These are phyloP conservation scores for Aricia artaxerxes DNA, from an alignment of 2,888 invertebrate species.

Conservation along the genomic window DNA sequence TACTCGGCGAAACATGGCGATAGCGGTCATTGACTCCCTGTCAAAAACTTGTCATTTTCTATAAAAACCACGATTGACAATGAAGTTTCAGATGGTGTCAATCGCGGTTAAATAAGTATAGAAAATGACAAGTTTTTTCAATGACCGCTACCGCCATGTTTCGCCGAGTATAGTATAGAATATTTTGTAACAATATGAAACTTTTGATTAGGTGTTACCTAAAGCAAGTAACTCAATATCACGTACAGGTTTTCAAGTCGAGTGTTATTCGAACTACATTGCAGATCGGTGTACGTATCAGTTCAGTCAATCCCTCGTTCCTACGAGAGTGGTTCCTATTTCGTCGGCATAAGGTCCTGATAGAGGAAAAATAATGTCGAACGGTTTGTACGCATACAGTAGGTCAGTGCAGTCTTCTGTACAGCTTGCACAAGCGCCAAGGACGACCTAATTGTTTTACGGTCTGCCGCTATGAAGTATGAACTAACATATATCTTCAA, in stretches of 20 bases:
- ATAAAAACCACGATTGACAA: too few species aligned
- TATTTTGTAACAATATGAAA: too few species aligned
- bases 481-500: slow-evolving; percentile 12
- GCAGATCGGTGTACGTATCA: slow-evolving; percentile 8
- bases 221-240: neutral
- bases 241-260: neutral
- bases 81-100: too few species aligned
- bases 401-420: slow-evolving; percentile 40
- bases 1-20: too few species aligned
- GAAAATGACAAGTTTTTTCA: too few species aligned
- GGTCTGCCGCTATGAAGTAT: slow-evolving; percentile 53
- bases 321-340: neutral
- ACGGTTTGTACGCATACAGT: slow-evolving; percentile 23
- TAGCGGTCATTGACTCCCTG: too few species aligned
- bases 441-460: slow-evolving; percentile 62
- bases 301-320: neutral
- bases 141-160: too few species aligned
- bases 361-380: neutral
- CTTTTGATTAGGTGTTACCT: neutral
- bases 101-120: too few species aligned
- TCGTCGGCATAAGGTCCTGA: neutral
- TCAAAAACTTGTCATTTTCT: too few species aligned
- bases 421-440: slow-evolving; percentile 49
- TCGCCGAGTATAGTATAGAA: too few species aligned
- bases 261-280: slow-evolving; percentile 10